Evolutionary conservation across 2,888 invertebrate species (phyloP), one percentile per base, ranked within the genome.

Genomic region (Hedychridium roseum): DNA sequence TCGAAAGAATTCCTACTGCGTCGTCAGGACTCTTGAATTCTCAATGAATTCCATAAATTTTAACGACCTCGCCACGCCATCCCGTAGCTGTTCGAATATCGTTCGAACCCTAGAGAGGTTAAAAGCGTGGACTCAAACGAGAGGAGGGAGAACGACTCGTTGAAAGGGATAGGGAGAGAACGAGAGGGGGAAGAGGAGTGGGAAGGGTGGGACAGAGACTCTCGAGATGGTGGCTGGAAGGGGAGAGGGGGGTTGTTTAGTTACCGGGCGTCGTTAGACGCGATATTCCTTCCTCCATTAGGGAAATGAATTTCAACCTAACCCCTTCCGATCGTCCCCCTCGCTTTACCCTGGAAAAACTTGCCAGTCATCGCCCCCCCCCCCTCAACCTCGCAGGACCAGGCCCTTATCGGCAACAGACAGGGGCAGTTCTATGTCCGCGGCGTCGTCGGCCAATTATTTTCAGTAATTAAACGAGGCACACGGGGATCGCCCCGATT

Each of bases 201-300:
- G 17, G 41, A 41, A 17, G 34, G 38, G 23, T 26, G 20, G 26
- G 35, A 23, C 31, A 18, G 31, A 12, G 41, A 41, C 5, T 20
- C 27, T 12, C 28, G 18, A 20, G 34, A 31, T 32, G 40, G 34
- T 27, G 27, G 26, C 23, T 34, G 21, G 40, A 7, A 43, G 32
- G 32, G 31, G 42, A 43, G 54, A 44, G 28, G 44, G 40, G 53
- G 54, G 50, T 61, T 69, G 59, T 71, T 71, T 69, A 68, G 68
- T 66, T 64, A 62, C 57, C 56, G 57, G n/a, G 60, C 54, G 62
- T 66, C 66, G 66, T 69, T 66, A 64, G 66, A 65, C 52, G 66
- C 55, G 57, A 69, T 71, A 67, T 64, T 70, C 58, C 68, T 68
- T 66, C 65, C 63, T 70, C 73, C 73, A 73, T 73, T 73, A 73